Conservation (phyloP, 2,888 invertebrate genomes). For the Drosophila robusta region DNA sequence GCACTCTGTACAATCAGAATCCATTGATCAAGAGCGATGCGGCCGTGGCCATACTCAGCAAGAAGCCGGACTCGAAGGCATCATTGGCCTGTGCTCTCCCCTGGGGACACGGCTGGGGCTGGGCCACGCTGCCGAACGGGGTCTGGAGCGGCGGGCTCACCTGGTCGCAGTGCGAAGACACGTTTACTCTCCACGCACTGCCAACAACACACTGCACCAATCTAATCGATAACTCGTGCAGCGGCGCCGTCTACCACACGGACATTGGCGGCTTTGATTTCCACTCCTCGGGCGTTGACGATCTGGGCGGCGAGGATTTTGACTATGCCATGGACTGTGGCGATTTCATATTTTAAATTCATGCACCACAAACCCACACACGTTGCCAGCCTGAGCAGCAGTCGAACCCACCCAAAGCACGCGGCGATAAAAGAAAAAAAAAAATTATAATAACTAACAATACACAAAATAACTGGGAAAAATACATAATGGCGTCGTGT, state of each 20-base stretch:
- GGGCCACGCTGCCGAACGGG: constrained; percentile 89
- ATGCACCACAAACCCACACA: constrained; percentile 8
- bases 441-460: constrained; percentile 10
- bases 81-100: constrained; percentile 84
- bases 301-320: constrained; percentile 87
- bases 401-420: constrained; percentile 45
- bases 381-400: constrained; percentile 22
- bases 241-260: constrained; percentile 88
- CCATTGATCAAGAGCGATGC: constrained; percentile 85
- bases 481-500: constrained; percentile 6
- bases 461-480: neutral
- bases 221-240: constrained; percentile 87
- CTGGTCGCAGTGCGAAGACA: constrained; percentile 89
- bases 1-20: constrained; percentile 78
- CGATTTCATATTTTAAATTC: constrained; percentile 88
- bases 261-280: constrained; percentile 88
- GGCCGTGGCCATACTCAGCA: constrained; percentile 85
- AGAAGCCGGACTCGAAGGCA: constrained; percentile 84
- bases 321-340: constrained; percentile 90
- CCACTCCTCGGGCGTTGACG: constrained; percentile 85
- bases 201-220: constrained; percentile 88
- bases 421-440: constrained; percentile 4
- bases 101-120: constrained; percentile 92
- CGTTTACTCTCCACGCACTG: constrained; percentile 88
- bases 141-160: constrained; percentile 89